Conservation (phyloP, 2,113 vertebrate species). For the Syngnathus scovelli region DNA sequence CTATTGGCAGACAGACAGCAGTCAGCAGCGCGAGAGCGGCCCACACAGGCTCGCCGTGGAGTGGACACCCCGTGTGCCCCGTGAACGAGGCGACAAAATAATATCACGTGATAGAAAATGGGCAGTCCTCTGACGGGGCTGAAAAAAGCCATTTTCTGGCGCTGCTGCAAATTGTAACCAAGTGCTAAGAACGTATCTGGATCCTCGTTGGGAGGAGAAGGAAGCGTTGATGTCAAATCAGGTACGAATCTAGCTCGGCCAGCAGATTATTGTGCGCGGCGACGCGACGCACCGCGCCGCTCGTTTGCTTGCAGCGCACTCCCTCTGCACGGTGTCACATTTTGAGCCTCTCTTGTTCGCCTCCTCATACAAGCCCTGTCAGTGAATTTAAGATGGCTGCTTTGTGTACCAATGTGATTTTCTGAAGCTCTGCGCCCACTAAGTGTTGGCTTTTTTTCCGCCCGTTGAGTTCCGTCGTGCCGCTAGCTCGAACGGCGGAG, state of each 20-base stretch:
- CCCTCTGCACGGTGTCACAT: conserved; percentile 56
- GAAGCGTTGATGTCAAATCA: conserved; percentile 56
- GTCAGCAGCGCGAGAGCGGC: conserved; percentile 16
- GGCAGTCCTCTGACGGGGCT: conserved; percentile 71
- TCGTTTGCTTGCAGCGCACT: conserved; percentile 29
- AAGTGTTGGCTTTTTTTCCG: neutral
- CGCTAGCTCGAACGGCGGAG: conserved; percentile 23
- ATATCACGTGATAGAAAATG: conserved; percentile 73
- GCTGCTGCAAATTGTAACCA: conserved; percentile 66
- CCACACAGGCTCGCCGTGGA: conserved; percentile 18
- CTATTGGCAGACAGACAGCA: neutral
- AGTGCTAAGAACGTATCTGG: conserved; percentile 55
- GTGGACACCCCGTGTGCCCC: conserved; percentile 43
- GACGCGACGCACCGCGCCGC: conserved; percentile 18
- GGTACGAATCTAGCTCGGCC: conserved; percentile 53
- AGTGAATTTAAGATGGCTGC: conserved; percentile 76
- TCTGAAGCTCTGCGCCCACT: conserved; percentile 27
- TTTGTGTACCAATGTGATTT: conserved; percentile 64
- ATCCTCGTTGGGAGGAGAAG: conserved; percentile 33
- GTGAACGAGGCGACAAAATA: conserved; percentile 68
- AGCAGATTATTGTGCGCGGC: conserved; percentile 23
- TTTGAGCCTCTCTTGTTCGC: conserved; percentile 63
- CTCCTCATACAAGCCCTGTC: conserved; percentile 60
- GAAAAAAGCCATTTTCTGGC: conserved; percentile 76
- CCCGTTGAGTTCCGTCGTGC: neutral